phyloP scores from a whole-genome alignment of 2,113 vertebrate genomes.

The Paracanthobrama guichenoti region DNA sequence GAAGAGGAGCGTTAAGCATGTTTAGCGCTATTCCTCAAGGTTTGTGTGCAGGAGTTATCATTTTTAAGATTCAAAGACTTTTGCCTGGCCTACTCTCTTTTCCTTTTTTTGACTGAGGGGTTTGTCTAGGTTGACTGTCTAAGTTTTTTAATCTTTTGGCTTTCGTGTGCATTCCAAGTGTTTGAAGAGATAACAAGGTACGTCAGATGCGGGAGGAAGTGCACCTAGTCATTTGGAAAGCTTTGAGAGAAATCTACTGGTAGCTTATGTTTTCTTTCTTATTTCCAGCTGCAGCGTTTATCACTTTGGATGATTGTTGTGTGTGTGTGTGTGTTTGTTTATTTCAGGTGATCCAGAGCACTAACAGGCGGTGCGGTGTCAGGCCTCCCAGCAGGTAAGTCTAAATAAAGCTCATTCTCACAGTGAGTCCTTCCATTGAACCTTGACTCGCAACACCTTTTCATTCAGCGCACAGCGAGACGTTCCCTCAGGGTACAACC shows the following conservation, averaged over 20 bases:
- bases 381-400: conserved; percentile 63
- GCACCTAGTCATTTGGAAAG: neutral
- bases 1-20: neutral
- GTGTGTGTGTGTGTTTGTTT: conserved; percentile 28
- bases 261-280: neutral
- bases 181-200: conserved; percentile 25
- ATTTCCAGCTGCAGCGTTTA: neutral
- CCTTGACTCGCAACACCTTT: conserved; percentile 1
- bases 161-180: conserved; percentile 13
- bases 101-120: neutral
- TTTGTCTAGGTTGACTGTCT: neutral
- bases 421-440: conserved; percentile 4
- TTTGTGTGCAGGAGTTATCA: neutral
- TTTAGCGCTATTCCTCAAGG: neutral
- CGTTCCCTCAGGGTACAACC: neutral
- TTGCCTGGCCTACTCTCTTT: neutral
- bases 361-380: neutral
- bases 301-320: conserved; percentile 17
- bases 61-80: neutral
- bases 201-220: neutral
- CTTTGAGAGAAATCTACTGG: neutral
- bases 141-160: conserved; percentile 10
- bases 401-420: conserved; percentile 30
- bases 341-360: conserved; percentile 58
- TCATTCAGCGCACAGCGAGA: neutral